Percentiles rank a stretch among this genome's conserved stretches.
Evolutionary conservation across 2,888 invertebrate genomes (phyloP).

Genomic region (Pollenia amentaria): DNA sequence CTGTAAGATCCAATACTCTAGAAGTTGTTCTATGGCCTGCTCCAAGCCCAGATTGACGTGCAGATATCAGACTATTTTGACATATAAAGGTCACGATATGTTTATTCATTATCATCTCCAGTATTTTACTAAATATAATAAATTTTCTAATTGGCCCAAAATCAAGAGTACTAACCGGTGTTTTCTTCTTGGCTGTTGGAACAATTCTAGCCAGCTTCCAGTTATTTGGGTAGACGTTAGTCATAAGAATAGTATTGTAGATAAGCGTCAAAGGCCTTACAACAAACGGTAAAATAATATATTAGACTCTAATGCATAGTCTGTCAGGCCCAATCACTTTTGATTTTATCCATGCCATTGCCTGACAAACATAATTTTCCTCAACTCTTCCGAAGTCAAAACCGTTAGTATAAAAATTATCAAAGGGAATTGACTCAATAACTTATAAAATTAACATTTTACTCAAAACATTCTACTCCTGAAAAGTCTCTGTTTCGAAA

Average conservation of each 20-base stretch:
- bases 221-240: no score
- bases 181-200: not conserved
- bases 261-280: not conserved
- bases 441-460: no score
- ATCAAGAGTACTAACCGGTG: not conserved
- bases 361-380: not conserved
- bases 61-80: not conserved
- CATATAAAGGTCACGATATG: not conserved
- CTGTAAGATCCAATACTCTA: not conserved
- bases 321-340: not conserved
- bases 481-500: no score
- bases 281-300: not conserved
- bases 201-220: not conserved
- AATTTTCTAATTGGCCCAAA: not conserved
- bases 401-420: not conserved
- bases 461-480: no score
- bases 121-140: not conserved
- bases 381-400: not conserved
- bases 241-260: not conserved
- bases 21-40: not conserved
- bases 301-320: not conserved
- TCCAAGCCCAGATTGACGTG: not conserved
- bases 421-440: not conserved
- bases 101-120: not conserved
- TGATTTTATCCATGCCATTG: not conserved